Evolutionary conservation across 2,113 vertebrate species (phyloP).

Genomic region (Sclerurus mexicanus): DNA sequence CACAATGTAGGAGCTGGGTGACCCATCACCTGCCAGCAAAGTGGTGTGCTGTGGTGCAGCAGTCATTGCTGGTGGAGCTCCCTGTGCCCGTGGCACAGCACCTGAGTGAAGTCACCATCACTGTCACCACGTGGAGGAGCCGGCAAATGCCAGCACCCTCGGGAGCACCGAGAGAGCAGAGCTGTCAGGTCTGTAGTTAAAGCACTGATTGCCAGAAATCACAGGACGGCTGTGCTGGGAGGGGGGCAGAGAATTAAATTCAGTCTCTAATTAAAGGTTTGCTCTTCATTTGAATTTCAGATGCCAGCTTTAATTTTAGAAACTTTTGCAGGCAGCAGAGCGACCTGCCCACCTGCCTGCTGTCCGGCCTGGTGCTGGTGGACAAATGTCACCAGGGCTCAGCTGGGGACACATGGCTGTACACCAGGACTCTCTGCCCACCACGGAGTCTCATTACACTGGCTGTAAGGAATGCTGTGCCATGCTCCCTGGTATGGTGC

Average conservation of each 20-base stretch:
- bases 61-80: neutral
- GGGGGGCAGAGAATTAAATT: slow-evolving; percentile 78
- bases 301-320: slow-evolving; percentile 80
- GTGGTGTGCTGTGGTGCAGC: neutral
- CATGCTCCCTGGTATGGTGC: accelerated
- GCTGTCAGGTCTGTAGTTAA: slow-evolving; percentile 68
- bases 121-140: accelerated
- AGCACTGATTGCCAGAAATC: slow-evolving; percentile 80
- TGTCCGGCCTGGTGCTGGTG: neutral
- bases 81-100: accelerated
- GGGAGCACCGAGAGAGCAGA: neutral
- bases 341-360: slow-evolving; percentile 56
- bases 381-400: neutral
- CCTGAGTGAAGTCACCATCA: neutral
- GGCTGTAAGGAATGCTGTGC: neutral
- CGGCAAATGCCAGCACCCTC: neutral
- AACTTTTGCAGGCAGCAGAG: slow-evolving; percentile 64
- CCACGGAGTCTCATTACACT: accelerated
- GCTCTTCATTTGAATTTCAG: slow-evolving; percentile 83
- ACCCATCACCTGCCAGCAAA: neutral
- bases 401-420: neutral
- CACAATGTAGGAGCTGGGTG: neutral
- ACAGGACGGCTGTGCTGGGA: slow-evolving; percentile 64
- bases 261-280: slow-evolving; percentile 82
- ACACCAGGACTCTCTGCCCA: neutral